These are phyloP conservation scores for Pangasius macronema DNA, from an alignment of 2,797 vertebrate species.

Conservation along the genomic window DNA sequence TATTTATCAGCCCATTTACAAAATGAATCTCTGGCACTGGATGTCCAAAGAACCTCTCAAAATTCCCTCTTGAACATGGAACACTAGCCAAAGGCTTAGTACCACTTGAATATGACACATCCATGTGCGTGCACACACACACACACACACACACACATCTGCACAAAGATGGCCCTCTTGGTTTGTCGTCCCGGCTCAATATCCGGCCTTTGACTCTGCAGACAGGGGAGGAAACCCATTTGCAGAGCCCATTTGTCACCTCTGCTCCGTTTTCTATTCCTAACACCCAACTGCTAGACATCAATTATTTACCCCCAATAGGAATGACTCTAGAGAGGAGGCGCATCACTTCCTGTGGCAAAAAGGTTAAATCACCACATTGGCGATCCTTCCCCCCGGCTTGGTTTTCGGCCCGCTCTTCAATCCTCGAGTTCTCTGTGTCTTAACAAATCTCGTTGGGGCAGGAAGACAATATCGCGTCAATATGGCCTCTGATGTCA, in stretches of 20 bases:
- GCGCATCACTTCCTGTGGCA: conserved; percentile 60
- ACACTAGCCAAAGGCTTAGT: neutral
- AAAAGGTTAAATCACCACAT: conserved; percentile 72
- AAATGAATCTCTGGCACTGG: neutral
- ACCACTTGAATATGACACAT: conserved; percentile 6
- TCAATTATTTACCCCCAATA: conserved; percentile 77
- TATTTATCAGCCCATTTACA: conserved; percentile 44
- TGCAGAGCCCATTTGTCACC: conserved; percentile 74
- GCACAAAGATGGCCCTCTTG: conserved; percentile 30
- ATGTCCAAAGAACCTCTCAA: conserved; percentile 16
- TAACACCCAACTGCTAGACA: conserved; percentile 75
- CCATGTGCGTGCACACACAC: neutral
- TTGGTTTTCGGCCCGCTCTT: conserved; percentile 6
- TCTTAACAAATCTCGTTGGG: conserved; percentile 55
- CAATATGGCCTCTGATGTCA: conserved; percentile 15
- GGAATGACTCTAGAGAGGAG: conserved; percentile 64
- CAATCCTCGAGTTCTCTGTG: conserved; percentile 37
- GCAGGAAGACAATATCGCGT: conserved; percentile 33
- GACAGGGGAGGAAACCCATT: conserved; percentile 69
- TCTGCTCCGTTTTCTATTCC: conserved; percentile 77
- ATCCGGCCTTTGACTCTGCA: conserved; percentile 70
- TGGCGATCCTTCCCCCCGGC: conserved; percentile 61
- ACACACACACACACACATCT: neutral
- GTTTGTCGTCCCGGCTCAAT: conserved; percentile 63
- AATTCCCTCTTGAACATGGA: conserved; percentile 17